Conservation (phyloP, 2,888 invertebrate genomes). For the Dioctria rufipes region DNA sequence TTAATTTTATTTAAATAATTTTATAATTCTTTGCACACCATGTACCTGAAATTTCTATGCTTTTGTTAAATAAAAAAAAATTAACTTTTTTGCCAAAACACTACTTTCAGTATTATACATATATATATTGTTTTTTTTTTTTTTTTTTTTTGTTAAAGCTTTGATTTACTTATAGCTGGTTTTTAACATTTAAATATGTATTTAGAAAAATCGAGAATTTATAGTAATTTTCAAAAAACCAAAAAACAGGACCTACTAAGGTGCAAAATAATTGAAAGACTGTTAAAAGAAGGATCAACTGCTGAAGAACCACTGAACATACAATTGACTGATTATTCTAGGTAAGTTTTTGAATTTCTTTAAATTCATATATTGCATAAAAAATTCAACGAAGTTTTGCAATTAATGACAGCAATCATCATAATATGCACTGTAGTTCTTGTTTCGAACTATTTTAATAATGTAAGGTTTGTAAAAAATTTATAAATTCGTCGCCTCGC, state of each 20-base stretch:
- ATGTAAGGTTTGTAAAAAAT: too few relatives aligned
- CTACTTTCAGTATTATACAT: conserved; percentile 8
- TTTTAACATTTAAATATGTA: too few relatives aligned
- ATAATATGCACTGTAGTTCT: too few relatives aligned
- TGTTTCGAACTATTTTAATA: too few relatives aligned
- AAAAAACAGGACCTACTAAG: conserved; percentile 79
- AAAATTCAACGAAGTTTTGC: too few relatives aligned
- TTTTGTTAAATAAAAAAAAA: conserved; percentile 27
- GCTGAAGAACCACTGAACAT: conserved; percentile 92
- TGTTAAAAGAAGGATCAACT: conserved; percentile 87
- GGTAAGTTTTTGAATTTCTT: conserved; percentile 72
- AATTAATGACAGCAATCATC: too few relatives aligned
- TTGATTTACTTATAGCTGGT: background rate
- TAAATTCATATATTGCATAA: background rate
- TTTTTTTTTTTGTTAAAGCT: background rate
- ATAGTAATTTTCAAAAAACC: conserved; percentile 49
- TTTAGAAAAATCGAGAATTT: too few relatives aligned
- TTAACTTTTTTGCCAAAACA: conserved; percentile 1
- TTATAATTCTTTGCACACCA: too few relatives aligned
- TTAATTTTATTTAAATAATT: too few relatives aligned
- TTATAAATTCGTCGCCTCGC: too few relatives aligned
- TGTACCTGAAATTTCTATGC: conserved; percentile 23
- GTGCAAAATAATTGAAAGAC: conserved; percentile 84
- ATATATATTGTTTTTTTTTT: too few relatives aligned
- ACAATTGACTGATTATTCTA: conserved; percentile 88